Evolutionary conservation across 2,797 vertebrate genomes (phyloP).

Genomic region (Tamandua tetradactyla): DNA sequence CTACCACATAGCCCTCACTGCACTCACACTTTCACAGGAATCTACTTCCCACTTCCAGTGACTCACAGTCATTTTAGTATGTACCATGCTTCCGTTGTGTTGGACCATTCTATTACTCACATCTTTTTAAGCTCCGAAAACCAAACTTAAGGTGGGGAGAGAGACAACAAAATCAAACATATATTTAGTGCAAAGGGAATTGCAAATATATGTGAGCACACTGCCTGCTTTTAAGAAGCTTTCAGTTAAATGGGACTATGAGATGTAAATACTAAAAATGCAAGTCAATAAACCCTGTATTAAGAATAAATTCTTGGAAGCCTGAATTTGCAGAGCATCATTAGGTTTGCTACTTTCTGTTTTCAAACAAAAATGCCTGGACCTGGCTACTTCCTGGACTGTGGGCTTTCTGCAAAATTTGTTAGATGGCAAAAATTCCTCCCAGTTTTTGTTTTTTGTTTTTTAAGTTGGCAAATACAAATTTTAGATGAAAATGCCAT

Average conservation of each 20-base stretch:
- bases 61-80: background rate
- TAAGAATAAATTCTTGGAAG: slow-evolving; percentile 41
- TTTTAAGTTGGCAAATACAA: slow-evolving; percentile 52
- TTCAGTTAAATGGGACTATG: background rate
- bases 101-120: background rate
- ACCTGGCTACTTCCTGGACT: background rate
- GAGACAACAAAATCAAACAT: slow-evolving; percentile 10
- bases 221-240: background rate
- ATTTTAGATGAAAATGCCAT: slow-evolving; percentile 45
- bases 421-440: background rate
- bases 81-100: background rate
- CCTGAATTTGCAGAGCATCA: background rate
- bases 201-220: background rate
- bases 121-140: slow-evolving; percentile 13
- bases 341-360: background rate
- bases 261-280: slow-evolving; percentile 36
- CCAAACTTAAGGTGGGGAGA: background rate
- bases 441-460: too few relatives aligned
- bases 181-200: background rate
- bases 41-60: slow-evolving; percentile 4
- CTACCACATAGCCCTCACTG: background rate
- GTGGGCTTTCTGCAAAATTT: background rate
- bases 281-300: background rate
- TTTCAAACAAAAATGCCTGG: background rate
- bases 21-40: background rate